phyloP scores from a whole-genome alignment of 2,888 invertebrate species.

The Hedya salicella region DNA sequence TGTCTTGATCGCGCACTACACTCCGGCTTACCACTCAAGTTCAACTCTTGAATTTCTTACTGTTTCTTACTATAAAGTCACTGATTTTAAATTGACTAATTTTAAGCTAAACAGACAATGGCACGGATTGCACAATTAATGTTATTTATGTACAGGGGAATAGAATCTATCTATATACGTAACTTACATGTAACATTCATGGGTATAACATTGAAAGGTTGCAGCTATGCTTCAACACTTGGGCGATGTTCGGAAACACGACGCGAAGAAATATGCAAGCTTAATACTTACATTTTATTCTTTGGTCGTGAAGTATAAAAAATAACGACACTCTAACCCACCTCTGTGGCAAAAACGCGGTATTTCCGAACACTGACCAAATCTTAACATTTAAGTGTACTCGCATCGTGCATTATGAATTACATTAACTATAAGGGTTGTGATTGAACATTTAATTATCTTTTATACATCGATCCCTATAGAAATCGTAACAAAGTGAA shows the following conservation, averaged over 20 bases:
- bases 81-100: constrained; percentile 79
- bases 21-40: constrained; percentile 53
- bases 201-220: constrained; percentile 58
- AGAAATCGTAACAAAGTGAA: constrained; percentile 47
- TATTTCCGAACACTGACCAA: constrained; percentile 46
- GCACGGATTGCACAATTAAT: constrained; percentile 84
- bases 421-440: constrained; percentile 77
- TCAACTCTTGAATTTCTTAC: constrained; percentile 47
- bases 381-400: constrained; percentile 78
- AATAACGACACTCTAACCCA: constrained; percentile 21
- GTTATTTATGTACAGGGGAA: constrained; percentile 78
- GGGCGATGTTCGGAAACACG: constrained; percentile 30
- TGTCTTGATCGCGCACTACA: constrained; percentile 61
- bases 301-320: constrained; percentile 35
- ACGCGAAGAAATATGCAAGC: constrained; percentile 23
- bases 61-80: constrained; percentile 48
- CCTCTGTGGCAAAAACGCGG: constrained; percentile 4
- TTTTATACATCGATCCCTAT: constrained; percentile 51
- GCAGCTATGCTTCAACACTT: constrained; percentile 63
- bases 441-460: constrained; percentile 71
- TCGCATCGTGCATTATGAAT: constrained; percentile 76
- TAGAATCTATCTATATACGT: constrained; percentile 68
- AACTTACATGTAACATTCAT: constrained; percentile 68
- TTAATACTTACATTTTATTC: constrained; percentile 23
- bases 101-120: constrained; percentile 83